Evolutionary conservation across 2,113 vertebrate genomes (phyloP).

Genomic region (Chionomys nivalis): DNA sequence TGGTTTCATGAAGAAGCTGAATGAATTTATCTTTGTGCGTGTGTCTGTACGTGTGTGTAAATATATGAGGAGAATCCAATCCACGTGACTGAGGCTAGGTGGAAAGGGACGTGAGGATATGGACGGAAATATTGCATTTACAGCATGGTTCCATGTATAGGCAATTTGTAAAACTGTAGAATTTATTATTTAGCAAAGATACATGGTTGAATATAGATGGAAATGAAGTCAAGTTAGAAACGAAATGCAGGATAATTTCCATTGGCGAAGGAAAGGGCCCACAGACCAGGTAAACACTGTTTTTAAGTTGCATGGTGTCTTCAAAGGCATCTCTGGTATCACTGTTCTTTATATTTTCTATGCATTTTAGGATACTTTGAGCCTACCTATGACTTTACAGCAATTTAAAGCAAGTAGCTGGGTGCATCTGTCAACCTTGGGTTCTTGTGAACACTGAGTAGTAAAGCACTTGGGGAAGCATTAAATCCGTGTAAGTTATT

Average conservation of each 20-base stretch:
- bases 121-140: slow-evolving; percentile 23
- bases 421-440: background rate
- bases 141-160: slow-evolving; percentile 13
- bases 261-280: background rate
- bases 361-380: slow-evolving; percentile 43
- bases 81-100: background rate
- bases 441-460: slow-evolving; percentile 26
- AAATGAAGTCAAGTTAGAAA: background rate
- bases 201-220: slow-evolving; percentile 39
- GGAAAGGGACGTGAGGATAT: background rate
- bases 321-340: background rate
- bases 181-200: slow-evolving; percentile 20
- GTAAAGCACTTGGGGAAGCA: slow-evolving; percentile 13
- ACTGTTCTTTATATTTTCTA: background rate
- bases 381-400: background rate
- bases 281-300: background rate
- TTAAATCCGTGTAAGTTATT: slow-evolving; percentile 48
- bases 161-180: background rate
- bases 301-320: background rate
- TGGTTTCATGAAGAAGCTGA: background rate
- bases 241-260: slow-evolving; percentile 20
- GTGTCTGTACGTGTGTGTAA: background rate
- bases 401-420: background rate
- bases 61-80: background rate
- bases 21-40: background rate